A percentile compares a stretch with the other conserved stretches of the same genome.
phyloP scores from a whole-genome alignment of 2,797 vertebrate genomes.

The Chanos chanos region DNA sequence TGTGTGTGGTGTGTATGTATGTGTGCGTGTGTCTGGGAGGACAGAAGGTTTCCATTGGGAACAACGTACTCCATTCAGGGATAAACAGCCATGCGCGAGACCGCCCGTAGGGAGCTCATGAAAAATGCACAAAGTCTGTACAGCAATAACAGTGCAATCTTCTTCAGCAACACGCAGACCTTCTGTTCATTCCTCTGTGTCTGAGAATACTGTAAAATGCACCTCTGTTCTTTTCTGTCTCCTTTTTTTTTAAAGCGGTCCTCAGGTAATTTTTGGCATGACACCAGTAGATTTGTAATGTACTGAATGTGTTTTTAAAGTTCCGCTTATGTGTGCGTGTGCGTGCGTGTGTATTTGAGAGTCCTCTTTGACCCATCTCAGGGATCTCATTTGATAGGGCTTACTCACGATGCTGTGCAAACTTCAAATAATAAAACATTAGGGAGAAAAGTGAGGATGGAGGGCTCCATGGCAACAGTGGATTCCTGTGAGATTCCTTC shows the following conservation, averaged over 20 bases:
- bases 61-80: conserved; percentile 12
- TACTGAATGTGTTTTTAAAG: not conserved
- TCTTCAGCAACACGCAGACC: conserved; percentile 8
- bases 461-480: conserved; percentile 24
- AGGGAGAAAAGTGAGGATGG: conserved; percentile 11
- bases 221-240: too few species aligned
- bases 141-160: conserved; percentile 13
- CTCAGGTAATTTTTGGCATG: too few species aligned
- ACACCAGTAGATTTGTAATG: too few species aligned
- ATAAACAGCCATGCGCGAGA: conserved; percentile 10
- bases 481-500: conserved; percentile 22
- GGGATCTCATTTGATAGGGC: not conserved
- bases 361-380: not conserved
- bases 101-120: conserved; percentile 13
- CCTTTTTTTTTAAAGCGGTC: too few species aligned
- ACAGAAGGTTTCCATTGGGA: conserved; percentile 15
- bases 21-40: conserved; percentile 18
- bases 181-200: not conserved
- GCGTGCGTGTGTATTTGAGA: not conserved
- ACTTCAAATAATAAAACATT: conserved; percentile 22
- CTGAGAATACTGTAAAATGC: too few species aligned
- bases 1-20: not conserved
- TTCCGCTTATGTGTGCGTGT: not conserved
- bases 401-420: conserved; percentile 11
- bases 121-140: conserved; percentile 28